phyloP scores from a whole-genome alignment of 1,140 invertebrate species.

The Drosophila oshimai region DNA sequence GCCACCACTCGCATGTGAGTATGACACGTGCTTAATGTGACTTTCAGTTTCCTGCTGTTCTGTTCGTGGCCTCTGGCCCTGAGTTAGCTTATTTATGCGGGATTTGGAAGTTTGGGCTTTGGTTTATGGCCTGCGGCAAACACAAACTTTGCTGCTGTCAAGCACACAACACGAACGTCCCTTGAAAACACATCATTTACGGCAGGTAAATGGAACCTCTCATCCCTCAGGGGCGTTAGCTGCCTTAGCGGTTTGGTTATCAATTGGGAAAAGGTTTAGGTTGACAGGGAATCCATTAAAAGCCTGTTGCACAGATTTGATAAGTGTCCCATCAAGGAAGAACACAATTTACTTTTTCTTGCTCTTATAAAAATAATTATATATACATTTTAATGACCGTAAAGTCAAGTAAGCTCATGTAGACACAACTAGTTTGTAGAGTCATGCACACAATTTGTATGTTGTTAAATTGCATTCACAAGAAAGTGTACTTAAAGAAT shows the following conservation, averaged over 20 bases:
- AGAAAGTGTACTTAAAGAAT: too few species aligned
- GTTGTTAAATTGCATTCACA: too few species aligned
- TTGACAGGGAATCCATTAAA: background rate
- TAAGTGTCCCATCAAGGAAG: background rate
- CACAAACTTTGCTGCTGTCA: conserved; percentile 37
- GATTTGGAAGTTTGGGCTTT: conserved; percentile 50
- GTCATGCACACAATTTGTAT: too few species aligned
- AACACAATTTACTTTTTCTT: too few species aligned
- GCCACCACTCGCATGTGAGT: conserved; percentile 45
- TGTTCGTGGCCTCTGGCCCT: background rate
- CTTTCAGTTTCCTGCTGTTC: conserved; percentile 23
- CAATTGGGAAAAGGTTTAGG: background rate
- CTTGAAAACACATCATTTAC: conserved; percentile 16
- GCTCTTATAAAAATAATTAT: too few species aligned
- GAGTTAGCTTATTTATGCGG: conserved; percentile 23
- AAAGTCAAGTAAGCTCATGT: too few species aligned
- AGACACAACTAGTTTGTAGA: too few species aligned
- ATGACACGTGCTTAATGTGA: conserved; percentile 52
- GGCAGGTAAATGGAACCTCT: background rate
- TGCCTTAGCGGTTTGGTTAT: background rate
- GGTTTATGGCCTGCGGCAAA: conserved; percentile 52
- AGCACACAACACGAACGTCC: conserved; percentile 9
- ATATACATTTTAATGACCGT: too few species aligned
- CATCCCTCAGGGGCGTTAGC: background rate
- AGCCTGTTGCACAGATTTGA: background rate